A percentile compares a stretch with the other conserved stretches of the same genome.
Conservation (phyloP, 2,113 vertebrate genomes). For the Rallus limicola region DNA sequence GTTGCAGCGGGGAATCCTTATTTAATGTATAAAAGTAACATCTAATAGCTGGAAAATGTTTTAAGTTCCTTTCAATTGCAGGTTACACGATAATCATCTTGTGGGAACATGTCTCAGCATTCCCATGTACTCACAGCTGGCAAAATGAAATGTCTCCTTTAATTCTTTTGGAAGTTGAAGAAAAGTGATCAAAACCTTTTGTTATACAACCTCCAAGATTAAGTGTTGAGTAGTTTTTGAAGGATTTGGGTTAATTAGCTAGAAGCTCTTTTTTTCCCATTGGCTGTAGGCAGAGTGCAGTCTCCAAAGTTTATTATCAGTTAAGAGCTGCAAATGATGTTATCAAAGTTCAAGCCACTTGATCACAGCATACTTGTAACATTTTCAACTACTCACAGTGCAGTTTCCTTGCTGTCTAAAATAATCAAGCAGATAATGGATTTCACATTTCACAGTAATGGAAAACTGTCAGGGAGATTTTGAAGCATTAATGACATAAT, state of each 20-base stretch:
- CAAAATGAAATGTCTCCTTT: background rate
- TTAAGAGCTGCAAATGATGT: background rate
- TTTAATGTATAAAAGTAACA: background rate
- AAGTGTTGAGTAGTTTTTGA: slow-evolving; percentile 5
- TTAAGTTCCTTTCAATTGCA: background rate
- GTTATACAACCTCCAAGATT: background rate
- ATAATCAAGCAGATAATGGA: slow-evolving; percentile 8
- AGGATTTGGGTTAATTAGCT: background rate
- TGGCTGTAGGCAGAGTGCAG: background rate
- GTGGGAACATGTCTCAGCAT: background rate
- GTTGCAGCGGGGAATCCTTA: background rate
- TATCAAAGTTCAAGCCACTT: background rate
- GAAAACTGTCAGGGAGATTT: background rate
- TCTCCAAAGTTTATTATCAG: background rate
- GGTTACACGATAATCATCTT: background rate
- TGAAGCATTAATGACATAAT: background rate
- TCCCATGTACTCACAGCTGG: background rate
- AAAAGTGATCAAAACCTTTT: background rate
- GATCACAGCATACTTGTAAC: background rate
- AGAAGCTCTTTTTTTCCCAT: background rate
- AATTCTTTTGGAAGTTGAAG: background rate
- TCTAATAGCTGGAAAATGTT: background rate
- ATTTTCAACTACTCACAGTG: background rate
- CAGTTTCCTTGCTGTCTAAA: slow-evolving; percentile 12
- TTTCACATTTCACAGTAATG: slow-evolving; percentile 7